phyloP scores from a whole-genome alignment of 2,797 vertebrate species.

The Acipenser transmontanus region DNA sequence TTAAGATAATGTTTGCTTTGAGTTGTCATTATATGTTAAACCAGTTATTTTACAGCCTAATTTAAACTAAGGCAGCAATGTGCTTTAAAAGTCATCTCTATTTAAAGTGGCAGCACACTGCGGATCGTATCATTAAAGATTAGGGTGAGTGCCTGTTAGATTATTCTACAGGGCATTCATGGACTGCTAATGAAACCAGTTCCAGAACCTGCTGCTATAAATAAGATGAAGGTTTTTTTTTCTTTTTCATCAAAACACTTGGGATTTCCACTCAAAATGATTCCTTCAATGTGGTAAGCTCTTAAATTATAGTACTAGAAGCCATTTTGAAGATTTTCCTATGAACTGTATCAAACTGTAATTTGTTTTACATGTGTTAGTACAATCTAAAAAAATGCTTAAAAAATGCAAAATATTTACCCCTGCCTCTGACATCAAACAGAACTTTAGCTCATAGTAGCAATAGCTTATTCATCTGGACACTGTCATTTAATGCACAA shows the following conservation, averaged over 20 bases:
- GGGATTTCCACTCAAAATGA: slow-evolving; percentile 6
- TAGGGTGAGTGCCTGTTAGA: slow-evolving; percentile 37
- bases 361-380: too few relatives aligned
- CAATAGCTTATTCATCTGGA: too few relatives aligned
- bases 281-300: neutral
- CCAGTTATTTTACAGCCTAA: slow-evolving; percentile 38
- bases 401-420: too few relatives aligned
- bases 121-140: slow-evolving; percentile 60
- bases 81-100: slow-evolving; percentile 41
- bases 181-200: slow-evolving; percentile 18
- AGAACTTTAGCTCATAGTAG: too few relatives aligned
- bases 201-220: slow-evolving; percentile 6
- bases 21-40: slow-evolving; percentile 55
- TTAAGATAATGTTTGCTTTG: slow-evolving; percentile 49
- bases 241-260: slow-evolving; percentile 7
- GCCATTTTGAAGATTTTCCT: too few relatives aligned
- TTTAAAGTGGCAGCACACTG: slow-evolving; percentile 58
- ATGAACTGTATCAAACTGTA: too few relatives aligned
- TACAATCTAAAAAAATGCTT: too few relatives aligned
- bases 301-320: too few relatives aligned
- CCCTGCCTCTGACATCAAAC: too few relatives aligned
- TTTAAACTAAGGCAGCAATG: slow-evolving; percentile 52
- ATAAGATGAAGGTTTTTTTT: neutral
- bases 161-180: slow-evolving; percentile 25
- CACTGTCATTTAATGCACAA: too few relatives aligned